Evolutionary conservation across 1,140 invertebrate species (phyloP), one percentile per base, ranked within the genome.

Genomic region (Philaenus spumarius): DNA sequence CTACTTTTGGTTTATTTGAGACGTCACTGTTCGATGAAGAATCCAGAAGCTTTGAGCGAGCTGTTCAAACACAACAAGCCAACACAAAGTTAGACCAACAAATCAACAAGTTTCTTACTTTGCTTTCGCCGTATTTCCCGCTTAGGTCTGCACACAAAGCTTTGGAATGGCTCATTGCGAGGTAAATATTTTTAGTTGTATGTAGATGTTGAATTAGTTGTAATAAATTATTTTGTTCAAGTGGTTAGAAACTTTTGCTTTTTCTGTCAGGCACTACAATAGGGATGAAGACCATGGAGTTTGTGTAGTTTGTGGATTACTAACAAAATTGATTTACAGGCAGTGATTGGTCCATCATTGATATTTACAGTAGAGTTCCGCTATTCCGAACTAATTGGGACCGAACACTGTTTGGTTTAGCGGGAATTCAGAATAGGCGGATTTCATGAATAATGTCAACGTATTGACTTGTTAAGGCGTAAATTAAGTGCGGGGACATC

Each of bases 131-230:
- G 4, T 96, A 94, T 71, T 86, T 97, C 65, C 71, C 93, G 34
- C 71, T 94, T 0, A 86, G 85, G 68, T 81, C 87, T 12, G 80
- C 92, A 9, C 90, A 95, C 56, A 90, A 95, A 79, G 84, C 89
- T 19, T 71, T 97, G 22, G 95, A 97, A 79, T 97, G 94, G 95
- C 76, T 98, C 2, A 82, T 97, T 46, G 80, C 88, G 60, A 77
- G 78, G 77, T 81, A 24, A 50, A 15, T 17, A n/a, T 51, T 11
- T 30, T n/a, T n/a, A 51, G 48, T 9, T 20, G 14, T 26, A 9
- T 51, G 35, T 37, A 37, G 35, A 9, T 9, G n/a, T 37, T n/a
- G n/a, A 37, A 37, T 9, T 7, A 37, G 7, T 37, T 37, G 35
- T 37, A 9, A 37, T 37, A 37, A 9, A 37, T 37, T 37, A 37